A percentile compares a stretch with the other conserved stretches of the same genome.
Conservation (phyloP, 2,888 invertebrate genomes). For the Agriopis marginaria region DNA sequence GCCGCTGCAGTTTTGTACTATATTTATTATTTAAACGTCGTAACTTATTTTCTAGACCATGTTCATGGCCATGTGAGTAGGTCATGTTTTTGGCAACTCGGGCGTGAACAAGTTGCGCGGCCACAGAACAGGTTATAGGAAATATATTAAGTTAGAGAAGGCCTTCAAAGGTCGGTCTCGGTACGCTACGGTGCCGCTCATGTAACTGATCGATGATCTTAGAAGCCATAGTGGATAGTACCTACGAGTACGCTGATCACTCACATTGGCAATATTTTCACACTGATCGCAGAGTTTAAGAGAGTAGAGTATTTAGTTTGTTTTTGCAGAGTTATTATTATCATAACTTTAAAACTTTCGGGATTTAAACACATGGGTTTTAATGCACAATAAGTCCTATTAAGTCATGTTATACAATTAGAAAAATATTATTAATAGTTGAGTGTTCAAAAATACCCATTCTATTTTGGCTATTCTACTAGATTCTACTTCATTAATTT, state of each 20-base stretch:
- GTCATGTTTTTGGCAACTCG: slow-evolving; percentile 7
- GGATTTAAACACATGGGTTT: no score
- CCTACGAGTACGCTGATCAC: neutral
- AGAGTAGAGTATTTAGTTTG: no score
- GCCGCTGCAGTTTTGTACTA: no score
- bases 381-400: no score
- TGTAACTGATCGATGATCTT: slow-evolving; percentile 13
- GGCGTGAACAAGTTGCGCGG: neutral
- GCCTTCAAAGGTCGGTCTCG: slow-evolving; percentile 16
- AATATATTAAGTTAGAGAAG: neutral
- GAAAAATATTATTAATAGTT: no score
- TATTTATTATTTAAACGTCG: neutral
- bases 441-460: no score
- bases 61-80: slow-evolving; percentile 8
- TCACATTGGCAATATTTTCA: neutral
- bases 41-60: neutral
- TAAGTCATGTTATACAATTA: no score
- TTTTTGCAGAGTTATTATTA: no score
- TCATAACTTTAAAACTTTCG: no score
- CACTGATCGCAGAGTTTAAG: neutral
- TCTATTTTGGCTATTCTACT: no score
- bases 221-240: slow-evolving; percentile 16
- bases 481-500: no score
- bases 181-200: neutral
- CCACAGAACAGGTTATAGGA: slow-evolving; percentile 7